These are phyloP conservation scores for Semaprochilodus insignis DNA, from an alignment of 2,797 vertebrate genomes.

Conservation along the genomic window DNA sequence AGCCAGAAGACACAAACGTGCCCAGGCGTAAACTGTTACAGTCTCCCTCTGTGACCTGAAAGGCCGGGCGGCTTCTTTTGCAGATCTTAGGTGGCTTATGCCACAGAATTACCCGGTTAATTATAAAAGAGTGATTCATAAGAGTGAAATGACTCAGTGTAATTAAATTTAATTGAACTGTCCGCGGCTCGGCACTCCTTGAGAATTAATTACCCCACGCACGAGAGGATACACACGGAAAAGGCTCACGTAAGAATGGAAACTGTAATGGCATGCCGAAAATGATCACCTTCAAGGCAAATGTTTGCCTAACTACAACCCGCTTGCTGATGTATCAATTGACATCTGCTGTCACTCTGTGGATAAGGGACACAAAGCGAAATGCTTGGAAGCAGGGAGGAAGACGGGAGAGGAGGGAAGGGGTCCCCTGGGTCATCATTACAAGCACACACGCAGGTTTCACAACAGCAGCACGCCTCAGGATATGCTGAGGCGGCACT, in stretches of 20 bases:
- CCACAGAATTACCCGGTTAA: constrained; percentile 48
- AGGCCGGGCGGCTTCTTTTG: constrained; percentile 38
- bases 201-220: constrained; percentile 49
- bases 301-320: constrained; percentile 31
- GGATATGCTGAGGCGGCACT: constrained; percentile 25
- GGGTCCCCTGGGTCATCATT: constrained; percentile 21
- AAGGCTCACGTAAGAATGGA: constrained; percentile 35
- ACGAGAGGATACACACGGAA: constrained; percentile 13
- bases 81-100: constrained; percentile 34
- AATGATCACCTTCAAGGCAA: constrained; percentile 40
- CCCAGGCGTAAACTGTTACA: constrained; percentile 18
- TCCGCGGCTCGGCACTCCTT: constrained; percentile 32
- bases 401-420: not conserved
- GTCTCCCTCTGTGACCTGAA: constrained; percentile 22
- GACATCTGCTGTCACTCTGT: constrained; percentile 23
- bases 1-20: constrained; percentile 10
- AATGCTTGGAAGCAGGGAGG: constrained; percentile 10
- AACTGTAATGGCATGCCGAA: constrained; percentile 4
- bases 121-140: constrained; percentile 52
- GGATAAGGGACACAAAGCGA: constrained; percentile 12
- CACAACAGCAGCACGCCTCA: not conserved
- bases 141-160: constrained; percentile 48
- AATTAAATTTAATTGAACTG: constrained; percentile 59
- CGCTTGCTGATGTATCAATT: constrained; percentile 4
- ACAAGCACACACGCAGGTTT: constrained; percentile 1